Percentiles rank a stretch among this genome's conserved stretches.
Evolutionary conservation across 2,888 invertebrate genomes (phyloP).

Genomic region (Horisme vitalbata): DNA sequence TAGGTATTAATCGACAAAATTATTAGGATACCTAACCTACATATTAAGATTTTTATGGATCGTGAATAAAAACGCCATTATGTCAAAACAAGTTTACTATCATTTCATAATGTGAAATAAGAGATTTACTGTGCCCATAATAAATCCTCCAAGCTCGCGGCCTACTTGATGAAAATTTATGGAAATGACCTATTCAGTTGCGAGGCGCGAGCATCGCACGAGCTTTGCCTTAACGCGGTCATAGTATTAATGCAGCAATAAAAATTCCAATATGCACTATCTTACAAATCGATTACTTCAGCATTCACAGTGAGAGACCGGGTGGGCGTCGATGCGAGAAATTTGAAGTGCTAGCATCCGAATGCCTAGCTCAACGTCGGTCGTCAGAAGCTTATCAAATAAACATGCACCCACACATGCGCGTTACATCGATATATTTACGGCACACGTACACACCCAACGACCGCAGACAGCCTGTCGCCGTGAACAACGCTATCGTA

Average conservation of each 20-base stretch:
- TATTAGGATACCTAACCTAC: too few relatives aligned
- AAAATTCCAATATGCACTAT: slow-evolving; percentile 35
- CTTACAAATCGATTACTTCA: slow-evolving; percentile 31
- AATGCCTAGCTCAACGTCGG: slow-evolving; percentile 71
- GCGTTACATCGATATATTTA: slow-evolving; percentile 60
- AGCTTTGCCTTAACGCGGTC: slow-evolving; percentile 15
- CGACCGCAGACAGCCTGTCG: slow-evolving; percentile 80
- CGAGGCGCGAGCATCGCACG: slow-evolving; percentile 3
- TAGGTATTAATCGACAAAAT: background rate
- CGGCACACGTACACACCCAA: slow-evolving; percentile 67
- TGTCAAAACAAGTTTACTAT: too few relatives aligned
- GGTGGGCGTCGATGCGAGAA: slow-evolving; percentile 66
- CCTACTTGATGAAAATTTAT: slow-evolving; percentile 13
- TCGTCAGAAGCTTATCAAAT: slow-evolving; percentile 80
- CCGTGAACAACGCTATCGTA: slow-evolving; percentile 76
- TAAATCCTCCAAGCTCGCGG: slow-evolving; percentile 4
- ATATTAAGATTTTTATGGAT: too few relatives aligned
- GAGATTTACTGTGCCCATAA: background rate
- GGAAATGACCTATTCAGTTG: slow-evolving; percentile 9
- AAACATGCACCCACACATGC: slow-evolving; percentile 72
- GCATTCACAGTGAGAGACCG: slow-evolving; percentile 40
- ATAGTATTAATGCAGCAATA: slow-evolving; percentile 27
- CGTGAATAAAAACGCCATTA: too few relatives aligned
- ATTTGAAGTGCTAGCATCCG: slow-evolving; percentile 70
- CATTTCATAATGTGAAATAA: too few relatives aligned